phyloP scores from a whole-genome alignment of 2,888 invertebrate genomes.

The Rhopalosiphum nymphaeae region DNA sequence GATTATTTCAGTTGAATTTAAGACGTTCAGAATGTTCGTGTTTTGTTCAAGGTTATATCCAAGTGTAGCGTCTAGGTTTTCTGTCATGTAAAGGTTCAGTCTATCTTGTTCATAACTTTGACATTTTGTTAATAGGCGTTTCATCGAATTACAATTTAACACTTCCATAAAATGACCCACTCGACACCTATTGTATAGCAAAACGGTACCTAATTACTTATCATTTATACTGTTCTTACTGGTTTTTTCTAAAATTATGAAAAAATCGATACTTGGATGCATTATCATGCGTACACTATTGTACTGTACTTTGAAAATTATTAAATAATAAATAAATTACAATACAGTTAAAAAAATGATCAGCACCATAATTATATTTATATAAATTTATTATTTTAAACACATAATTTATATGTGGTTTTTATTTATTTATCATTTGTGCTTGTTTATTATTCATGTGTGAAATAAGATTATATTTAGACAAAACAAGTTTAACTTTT shows the following conservation, averaged over 20 bases:
- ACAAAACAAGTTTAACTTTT: not conserved
- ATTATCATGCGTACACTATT: not conserved
- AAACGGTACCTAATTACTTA: too few relatives aligned
- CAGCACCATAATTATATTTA: not conserved
- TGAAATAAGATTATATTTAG: not conserved
- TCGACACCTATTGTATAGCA: too few relatives aligned
- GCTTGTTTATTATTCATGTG: not conserved
- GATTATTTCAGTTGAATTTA: not conserved
- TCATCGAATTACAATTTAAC: too few relatives aligned
- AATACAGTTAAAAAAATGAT: not conserved
- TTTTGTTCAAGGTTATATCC: not conserved
- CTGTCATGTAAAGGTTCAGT: not conserved
- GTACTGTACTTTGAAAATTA: not conserved
- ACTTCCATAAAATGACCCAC: too few relatives aligned
- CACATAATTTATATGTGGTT: not conserved
- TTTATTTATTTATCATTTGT: not conserved
- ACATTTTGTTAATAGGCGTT: not conserved
- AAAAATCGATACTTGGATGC: not conserved
- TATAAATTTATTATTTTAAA: not conserved
- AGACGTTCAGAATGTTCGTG: not conserved
- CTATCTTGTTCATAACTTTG: not conserved
- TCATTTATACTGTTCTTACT: not conserved
- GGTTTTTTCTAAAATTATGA: not conserved
- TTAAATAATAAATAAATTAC: not conserved
- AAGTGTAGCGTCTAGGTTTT: not conserved